A percentile compares a stretch with the other conserved stretches of the same genome.
phyloP scores from a whole-genome alignment of 1,140 invertebrate species.

The Fopius arisanus region DNA sequence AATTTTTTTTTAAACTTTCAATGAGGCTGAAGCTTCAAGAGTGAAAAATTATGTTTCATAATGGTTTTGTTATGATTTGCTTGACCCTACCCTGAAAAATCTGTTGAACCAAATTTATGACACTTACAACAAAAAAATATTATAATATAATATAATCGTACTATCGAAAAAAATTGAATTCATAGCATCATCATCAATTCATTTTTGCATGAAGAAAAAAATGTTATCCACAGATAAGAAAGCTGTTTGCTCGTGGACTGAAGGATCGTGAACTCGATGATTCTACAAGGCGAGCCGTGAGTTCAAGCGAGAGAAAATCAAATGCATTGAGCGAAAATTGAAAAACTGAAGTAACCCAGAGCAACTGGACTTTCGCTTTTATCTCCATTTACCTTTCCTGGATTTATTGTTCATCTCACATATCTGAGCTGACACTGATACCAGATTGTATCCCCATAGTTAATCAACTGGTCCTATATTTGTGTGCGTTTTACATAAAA shows the following conservation, averaged over 20 bases:
- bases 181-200: conserved; percentile 26
- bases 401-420: neutral
- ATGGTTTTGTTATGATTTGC: too few relatives aligned
- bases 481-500: conserved; percentile 17
- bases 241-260: conserved; percentile 69
- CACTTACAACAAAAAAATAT: neutral
- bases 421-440: neutral
- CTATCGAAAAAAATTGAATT: neutral
- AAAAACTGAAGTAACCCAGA: neutral
- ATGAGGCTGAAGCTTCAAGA: too few relatives aligned
- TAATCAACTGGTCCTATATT: conserved; percentile 21
- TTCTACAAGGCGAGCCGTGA: conserved; percentile 71
- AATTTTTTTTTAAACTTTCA: too few relatives aligned
- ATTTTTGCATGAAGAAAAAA: conserved; percentile 40
- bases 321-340: conserved; percentile 19
- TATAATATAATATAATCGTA: neutral
- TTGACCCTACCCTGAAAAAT: too few relatives aligned
- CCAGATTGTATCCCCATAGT: neutral
- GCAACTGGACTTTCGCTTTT: neutral
- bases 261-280: conserved; percentile 68
- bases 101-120: too few relatives aligned
- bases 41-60: too few relatives aligned
- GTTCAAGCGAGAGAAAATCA: conserved; percentile 49
- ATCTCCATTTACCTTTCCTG: neutral
- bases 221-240: conserved; percentile 66